phyloP scores from a whole-genome alignment of 2,113 vertebrate species.

The Calidris pugnax region DNA sequence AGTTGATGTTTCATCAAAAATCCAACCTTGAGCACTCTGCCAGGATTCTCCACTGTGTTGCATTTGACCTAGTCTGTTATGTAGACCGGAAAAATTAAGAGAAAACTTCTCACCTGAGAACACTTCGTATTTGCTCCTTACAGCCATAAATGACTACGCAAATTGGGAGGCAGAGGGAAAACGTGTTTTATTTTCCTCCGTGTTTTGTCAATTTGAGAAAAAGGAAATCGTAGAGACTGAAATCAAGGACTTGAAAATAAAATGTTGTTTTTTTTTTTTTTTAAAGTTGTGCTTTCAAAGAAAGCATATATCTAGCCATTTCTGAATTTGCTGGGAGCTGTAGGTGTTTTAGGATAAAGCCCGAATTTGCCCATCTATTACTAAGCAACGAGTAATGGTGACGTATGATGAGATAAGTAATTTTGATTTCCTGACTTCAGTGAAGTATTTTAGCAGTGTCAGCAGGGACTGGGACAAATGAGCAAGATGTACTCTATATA shows the following conservation, averaged over 20 bases:
- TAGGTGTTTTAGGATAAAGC: background rate
- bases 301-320: background rate
- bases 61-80: background rate
- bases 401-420: background rate
- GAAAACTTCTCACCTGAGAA: background rate
- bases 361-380: background rate
- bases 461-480: background rate
- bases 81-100: background rate
- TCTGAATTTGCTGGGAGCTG: background rate
- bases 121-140: background rate
- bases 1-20: background rate
- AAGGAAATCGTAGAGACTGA: background rate
- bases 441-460: background rate
- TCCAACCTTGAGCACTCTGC: background rate
- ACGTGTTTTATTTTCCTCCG: background rate
- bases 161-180: background rate
- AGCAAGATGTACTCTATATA: background rate
- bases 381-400: background rate
- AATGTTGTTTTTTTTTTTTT: background rate
- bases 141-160: background rate
- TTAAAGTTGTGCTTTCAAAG: background rate
- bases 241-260: background rate
- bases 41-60: background rate
- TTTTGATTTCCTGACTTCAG: background rate
- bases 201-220: background rate